Evolutionary conservation across 2,888 invertebrate species (phyloP), one percentile per base, ranked within the genome.

Genomic region (Cataglyphis cursor): DNA sequence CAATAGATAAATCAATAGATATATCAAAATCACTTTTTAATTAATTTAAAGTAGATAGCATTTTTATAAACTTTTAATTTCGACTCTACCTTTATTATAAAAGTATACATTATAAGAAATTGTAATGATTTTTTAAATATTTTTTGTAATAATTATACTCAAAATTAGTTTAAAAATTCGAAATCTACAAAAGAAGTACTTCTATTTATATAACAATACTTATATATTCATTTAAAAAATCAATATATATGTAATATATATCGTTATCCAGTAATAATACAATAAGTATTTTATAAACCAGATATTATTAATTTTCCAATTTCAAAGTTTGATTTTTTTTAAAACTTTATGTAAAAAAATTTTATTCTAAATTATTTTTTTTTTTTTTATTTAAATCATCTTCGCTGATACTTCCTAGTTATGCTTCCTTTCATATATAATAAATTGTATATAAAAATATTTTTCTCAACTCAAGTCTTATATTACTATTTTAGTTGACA

Each of bases 391-490:
- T 51, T 51, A 51, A 51, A 51, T n/a, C 8, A 51, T 51, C 18
- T 18, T 15, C 18, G 8, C n/a, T n/a, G 48, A n/a, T 51, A 51
- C 8, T n/a, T 51, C 6, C n/a, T 8, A 51, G n/a, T 51, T n/a
- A n/a, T 0, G 8, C 15, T n/a, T 2, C 8, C n/a, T 51, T 57
- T n/a, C 21, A 57, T 57, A 57, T 57, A 12, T 57, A 57, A 57
- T 57, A 57, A 57, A 4, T 54, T 57, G 12, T 57, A 57, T 57
- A 57, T 21, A 61, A 61, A 28, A 31, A 61, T 61, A 31, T 28
- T 61, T 41, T 61, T 41, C 41, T 44, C 24, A 3, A n/a, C 51
- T 51, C n/a, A 51, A 51, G 48, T 8, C 44, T 48, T 9, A 4
- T 18, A 41, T 21, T 3, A 62, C 5, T 59, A n/a, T 31, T 44